A percentile compares a stretch with the other conserved stretches of the same genome.
Conservation (phyloP, 2,113 vertebrate genomes). For the Falco punctatus region DNA sequence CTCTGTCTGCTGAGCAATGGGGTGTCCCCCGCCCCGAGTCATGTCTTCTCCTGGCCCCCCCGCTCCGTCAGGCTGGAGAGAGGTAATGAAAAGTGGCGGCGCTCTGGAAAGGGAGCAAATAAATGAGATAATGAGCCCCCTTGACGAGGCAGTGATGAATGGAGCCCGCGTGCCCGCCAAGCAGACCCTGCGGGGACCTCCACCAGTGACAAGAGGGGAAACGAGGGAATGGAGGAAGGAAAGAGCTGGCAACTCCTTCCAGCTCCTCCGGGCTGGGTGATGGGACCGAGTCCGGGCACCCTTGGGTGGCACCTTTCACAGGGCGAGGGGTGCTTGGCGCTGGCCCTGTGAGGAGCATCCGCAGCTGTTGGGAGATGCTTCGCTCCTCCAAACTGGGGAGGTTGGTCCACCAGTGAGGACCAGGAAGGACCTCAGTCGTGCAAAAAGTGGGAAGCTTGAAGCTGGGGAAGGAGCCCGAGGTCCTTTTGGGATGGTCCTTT, state of each 20-base stretch:
- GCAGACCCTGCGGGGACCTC: not conserved
- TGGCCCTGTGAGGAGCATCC: not conserved
- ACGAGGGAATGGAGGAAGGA: not conserved
- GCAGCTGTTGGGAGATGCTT: accelerated
- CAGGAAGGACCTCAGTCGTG: accelerated
- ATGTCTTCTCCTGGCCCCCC: not conserved
- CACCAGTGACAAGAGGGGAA: not conserved
- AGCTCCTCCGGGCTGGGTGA: not conserved
- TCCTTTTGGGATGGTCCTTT: not conserved
- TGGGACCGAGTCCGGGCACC: accelerated
- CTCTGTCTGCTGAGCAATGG: not conserved
- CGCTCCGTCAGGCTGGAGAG: not conserved
- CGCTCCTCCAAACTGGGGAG: not conserved
- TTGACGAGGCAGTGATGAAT: not conserved
- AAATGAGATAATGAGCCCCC: not conserved
- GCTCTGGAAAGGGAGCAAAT: not conserved
- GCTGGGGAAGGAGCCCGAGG: accelerated
- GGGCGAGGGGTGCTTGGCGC: not conserved
- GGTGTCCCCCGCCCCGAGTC: not conserved
- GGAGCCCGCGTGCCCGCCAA: not conserved
- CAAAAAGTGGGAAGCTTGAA: not conserved
- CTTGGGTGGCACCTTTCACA: not conserved
- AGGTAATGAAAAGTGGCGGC: not conserved
- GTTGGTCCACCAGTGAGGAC: not conserved
- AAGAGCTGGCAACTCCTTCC: not conserved